Base-by-base conservation (phyloP, 2,888 invertebrate genomes). In the Augochlorella aurata region DNA sequence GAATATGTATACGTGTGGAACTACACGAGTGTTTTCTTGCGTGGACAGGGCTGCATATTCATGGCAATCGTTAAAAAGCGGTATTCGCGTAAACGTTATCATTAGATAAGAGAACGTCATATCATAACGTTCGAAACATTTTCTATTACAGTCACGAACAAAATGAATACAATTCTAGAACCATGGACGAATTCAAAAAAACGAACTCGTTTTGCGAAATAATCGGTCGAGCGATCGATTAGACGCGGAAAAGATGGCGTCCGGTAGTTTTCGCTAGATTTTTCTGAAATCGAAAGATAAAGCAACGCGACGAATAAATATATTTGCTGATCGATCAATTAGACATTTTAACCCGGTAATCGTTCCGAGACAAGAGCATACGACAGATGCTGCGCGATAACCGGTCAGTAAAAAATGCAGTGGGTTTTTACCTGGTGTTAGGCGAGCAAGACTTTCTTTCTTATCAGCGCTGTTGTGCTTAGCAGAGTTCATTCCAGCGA, bases 51-150 rank as follows among this genome's bases (percentile, higher is more conserved):
- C 54, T 49, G 38, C 38, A 49, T n/a, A 72, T 63, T 69, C 50
- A 18, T 38, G 12, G 16, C 21, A 69, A 38, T 75, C 68, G 65
- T 74, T 38, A 38, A 81, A 74, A 81, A 66, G 69, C 49, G 24
- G 49, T 45, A 7, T 65, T 18, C n/a, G 29, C 54, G 47, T 21
- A 16, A 50, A 24, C 54, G 21, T 45, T 24, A 21, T 24, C 47
- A 44, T 77, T 77, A 81, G 69, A 63, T 77, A 77, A 77, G 73
- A 77, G 73, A 77, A 77, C 21, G 44, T 8, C 1, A 2, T 47
- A 63, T 69, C 65, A 16, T 38, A 50, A 65, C 54, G 14, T 77
- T 54, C 24, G 45, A 63, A 78, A 47, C 61, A 67, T 50, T 61
- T 45, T 5, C 24, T 58, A 47, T 29, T 61, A 50, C 14, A 58